Conservation (phyloP, 2,888 invertebrate species). For the Pterostichus niger region DNA sequence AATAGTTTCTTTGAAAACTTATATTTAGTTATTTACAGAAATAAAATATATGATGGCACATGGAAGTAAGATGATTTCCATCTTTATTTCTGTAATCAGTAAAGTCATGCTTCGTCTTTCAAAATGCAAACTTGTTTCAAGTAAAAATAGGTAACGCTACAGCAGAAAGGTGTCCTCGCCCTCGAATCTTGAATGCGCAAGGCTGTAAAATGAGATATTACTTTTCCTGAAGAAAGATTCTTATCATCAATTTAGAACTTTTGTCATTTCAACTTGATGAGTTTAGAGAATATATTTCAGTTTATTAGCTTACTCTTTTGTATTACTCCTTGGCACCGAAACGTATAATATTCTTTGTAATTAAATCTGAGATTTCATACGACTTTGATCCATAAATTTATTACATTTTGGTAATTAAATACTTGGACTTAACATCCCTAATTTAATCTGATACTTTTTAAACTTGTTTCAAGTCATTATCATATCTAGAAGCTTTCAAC, state of each 20-base stretch:
- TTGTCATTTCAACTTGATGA: constrained; percentile 57
- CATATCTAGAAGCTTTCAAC: no score
- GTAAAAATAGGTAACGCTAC: constrained; percentile 40
- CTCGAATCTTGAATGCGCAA: constrained; percentile 31
- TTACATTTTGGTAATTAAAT: constrained; percentile 29
- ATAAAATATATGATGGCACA: not conserved
- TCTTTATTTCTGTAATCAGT: constrained; percentile 10
- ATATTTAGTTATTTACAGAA: constrained; percentile 1
- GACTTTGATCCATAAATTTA: constrained; percentile 41
- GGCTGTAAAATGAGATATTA: constrained; percentile 58
- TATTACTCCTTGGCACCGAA: constrained; percentile 27
- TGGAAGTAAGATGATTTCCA: constrained; percentile 27
- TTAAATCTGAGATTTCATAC: constrained; percentile 38
- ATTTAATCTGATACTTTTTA: no score
- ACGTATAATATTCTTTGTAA: constrained; percentile 39
- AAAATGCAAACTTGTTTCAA: constrained; percentile 39
- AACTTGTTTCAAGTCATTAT: no score
- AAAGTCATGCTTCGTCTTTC: not conserved
- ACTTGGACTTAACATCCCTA: not conserved
- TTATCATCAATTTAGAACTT: constrained; percentile 62
- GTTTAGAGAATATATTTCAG: constrained; percentile 56
- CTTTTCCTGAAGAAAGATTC: constrained; percentile 50
- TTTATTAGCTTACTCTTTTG: constrained; percentile 50
- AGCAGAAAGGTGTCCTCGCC: constrained; percentile 43
- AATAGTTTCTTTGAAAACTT: constrained; percentile 9